Evolutionary conservation across 2,797 vertebrate species (phyloP), one percentile per base, ranked within the genome.

Genomic region (Fratercula arctica): DNA sequence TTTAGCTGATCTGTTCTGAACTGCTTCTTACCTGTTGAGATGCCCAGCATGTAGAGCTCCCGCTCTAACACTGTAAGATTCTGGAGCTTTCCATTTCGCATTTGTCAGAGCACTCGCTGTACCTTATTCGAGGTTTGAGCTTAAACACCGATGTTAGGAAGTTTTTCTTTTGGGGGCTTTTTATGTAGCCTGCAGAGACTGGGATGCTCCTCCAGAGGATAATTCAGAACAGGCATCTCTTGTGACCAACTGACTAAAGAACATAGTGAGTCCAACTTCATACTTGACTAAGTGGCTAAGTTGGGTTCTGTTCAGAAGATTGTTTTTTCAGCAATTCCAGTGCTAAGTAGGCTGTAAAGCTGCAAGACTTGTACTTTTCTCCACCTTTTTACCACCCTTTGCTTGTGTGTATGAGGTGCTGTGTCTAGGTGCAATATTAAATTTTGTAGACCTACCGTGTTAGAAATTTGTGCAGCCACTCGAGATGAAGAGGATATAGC

Each of bases 401-500:
- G 24, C n/a, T 19, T 43, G 11, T 63, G 45, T 35, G 35, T 21
- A 9, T 0, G 2, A 23, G 6, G 3, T 83, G 3, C 2, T 35
- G 3, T 29, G 3, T 57, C 48, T 54, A 39, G 19, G 28, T 67
- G 57, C 9, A 29, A 9, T 15, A 17, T 15, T 56, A 28, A 37
- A 41, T 82, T 79, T 31, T 51, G 21, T 29, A 54, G 25, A 25
- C 13, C 51, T 85, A 45, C 41, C 14, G 3, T 1, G 1, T 23
- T n/a, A 61, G 39, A 79, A 61, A 16, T 26, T 13, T 41, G 13
- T 72, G 29, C 24, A 31, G 74, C n/a, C 14, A 13, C 13, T 23
- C 0, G 0, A 45, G 23, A 18, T 29, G n/a, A 63, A 56, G 48
- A 61, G 37, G 13, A 37, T 41, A 14, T 4, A 50, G 12, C 18